Base-by-base conservation (phyloP, 1,140 invertebrate species). In the Bombus fervidus region DNA sequence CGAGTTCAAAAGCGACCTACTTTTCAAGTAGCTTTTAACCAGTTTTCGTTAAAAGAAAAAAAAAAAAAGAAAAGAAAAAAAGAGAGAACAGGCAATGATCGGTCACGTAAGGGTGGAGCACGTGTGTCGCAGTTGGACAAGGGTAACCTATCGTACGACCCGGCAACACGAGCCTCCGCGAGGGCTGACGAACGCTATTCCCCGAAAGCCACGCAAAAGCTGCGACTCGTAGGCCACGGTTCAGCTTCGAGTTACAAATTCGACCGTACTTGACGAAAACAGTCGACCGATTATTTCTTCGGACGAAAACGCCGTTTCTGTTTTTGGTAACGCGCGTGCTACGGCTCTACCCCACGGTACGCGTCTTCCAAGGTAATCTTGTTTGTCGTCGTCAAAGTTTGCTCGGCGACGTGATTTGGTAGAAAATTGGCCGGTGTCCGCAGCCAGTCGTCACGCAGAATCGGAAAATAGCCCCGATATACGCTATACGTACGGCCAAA, bases 61-160 rank as follows among this genome's bases (percentile, higher is more conserved):
- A 12, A 12, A 1, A 8, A 1, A 57, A 9, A 57, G 9, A 37
- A 37, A 4, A 4, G 0, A 37, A 4, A 37, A 25, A 1, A 57
- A 25, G 25, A 25, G 6, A 22, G 8, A 68, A 47, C 43, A 18
- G 12, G 31, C 34, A 43, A 82, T 31, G 37, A 71, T 41, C 28
- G 41, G 62, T 73, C 13, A 12, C 12, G 47, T 25, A 41, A 87
- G 81, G 69, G 34, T 73, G 69, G 53, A 41, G 39, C 87, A 88
- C 86, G 87, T 88, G 87, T 62, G 73, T 79, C 75, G 53, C 86
- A 87, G 81, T 83, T 66, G 47, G 62, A 69, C 77, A 39, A 66
- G 86, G 80, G 86, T 83, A 88, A 87, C 80, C 53, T 87, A 83
- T 87, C 87, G 77, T 62, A 64, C 41, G 81, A 77, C 75, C 75